Evolutionary conservation across 2,888 invertebrate genomes (phyloP).

Genomic region (Labia minor): DNA sequence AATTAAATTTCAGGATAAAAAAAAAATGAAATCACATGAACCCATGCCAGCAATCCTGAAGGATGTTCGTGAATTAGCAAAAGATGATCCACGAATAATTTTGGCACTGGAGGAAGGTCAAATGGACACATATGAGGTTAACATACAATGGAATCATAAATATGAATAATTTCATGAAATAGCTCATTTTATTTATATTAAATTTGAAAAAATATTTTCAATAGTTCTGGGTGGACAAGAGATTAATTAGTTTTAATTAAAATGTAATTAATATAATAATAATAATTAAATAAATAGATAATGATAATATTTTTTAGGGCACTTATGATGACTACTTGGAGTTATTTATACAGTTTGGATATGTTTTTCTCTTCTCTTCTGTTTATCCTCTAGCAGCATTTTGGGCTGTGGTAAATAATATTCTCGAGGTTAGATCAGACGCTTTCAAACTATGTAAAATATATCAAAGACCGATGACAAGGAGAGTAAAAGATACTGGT

Average conservation of each 20-base stretch:
- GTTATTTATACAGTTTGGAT: conserved; percentile 68
- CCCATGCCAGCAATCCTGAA: conserved; percentile 26
- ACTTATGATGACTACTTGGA: conserved; percentile 69
- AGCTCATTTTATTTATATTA: no score
- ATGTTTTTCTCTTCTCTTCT: conserved; percentile 64
- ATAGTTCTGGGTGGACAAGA: no score
- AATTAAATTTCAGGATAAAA: not conserved
- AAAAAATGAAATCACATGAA: not conserved
- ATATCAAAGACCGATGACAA: conserved; percentile 54
- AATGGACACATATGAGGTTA: conserved; percentile 55
- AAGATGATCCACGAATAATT: conserved; percentile 39
- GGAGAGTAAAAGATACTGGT: conserved; percentile 57
- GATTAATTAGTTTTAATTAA: no score
- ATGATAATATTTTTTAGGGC: conserved; percentile 43
- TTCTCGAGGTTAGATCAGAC: conserved; percentile 62
- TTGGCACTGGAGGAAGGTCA: conserved; percentile 46
- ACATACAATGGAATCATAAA: no score
- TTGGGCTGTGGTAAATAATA: conserved; percentile 61
- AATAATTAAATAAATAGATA: no score
- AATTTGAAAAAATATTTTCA: no score
- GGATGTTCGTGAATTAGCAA: conserved; percentile 36
- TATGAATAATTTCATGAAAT: no score
- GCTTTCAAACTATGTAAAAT: conserved; percentile 62
- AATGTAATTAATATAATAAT: no score
- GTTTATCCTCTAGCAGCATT: conserved; percentile 65